Conservation (phyloP, 2,113 vertebrate species). For the Malurus elegans region DNA sequence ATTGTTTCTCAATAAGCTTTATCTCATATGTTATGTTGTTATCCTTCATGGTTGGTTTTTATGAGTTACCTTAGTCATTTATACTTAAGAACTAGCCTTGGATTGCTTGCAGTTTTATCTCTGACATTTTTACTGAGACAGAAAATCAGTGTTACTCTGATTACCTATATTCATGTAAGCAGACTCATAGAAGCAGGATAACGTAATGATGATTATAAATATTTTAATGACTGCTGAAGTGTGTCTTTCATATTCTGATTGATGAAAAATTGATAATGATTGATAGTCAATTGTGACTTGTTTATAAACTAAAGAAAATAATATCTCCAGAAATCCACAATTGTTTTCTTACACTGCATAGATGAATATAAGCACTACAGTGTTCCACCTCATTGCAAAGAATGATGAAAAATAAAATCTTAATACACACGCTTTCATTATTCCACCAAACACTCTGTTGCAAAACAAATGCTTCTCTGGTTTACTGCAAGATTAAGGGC, state of each 20-base stretch:
- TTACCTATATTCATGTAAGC: neutral
- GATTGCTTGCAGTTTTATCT: neutral
- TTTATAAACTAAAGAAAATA: neutral
- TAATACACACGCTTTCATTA: neutral
- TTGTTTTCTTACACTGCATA: neutral
- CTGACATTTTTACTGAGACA: neutral
- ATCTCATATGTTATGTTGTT: neutral
- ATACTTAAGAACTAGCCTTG: neutral
- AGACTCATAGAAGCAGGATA: neutral
- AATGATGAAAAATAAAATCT: constrained; percentile 34
- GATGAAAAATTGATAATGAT: neutral
- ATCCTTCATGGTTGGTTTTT: constrained; percentile 10
- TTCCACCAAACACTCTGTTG: neutral
- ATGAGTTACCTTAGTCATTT: neutral
- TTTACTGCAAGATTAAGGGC: constrained; percentile 35
- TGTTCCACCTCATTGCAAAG: neutral
- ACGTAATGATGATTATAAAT: neutral
- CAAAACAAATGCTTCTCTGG: constrained; percentile 16
- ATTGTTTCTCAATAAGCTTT: neutral
- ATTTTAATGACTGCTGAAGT: neutral
- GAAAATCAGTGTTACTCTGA: neutral
- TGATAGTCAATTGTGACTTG: neutral
- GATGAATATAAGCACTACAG: neutral
- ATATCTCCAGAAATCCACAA: neutral
- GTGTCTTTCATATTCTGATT: neutral